Conservation (phyloP, 2,888 invertebrate species). For the Zootermopsis nevadensis region DNA sequence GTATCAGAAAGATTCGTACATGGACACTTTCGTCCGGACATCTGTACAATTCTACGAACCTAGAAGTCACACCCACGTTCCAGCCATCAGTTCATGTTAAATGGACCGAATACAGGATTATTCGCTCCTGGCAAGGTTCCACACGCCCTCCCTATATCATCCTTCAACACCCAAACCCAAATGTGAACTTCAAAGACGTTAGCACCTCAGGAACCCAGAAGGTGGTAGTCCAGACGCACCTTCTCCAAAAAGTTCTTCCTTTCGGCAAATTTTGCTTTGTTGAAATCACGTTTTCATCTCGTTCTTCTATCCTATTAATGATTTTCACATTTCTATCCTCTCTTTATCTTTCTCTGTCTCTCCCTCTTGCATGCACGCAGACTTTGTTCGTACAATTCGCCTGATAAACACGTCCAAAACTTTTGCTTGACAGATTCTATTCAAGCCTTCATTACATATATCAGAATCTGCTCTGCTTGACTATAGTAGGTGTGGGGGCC, state of each 20-base stretch:
- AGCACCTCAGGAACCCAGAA: neutral
- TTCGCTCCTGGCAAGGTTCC: slow-evolving; percentile 13
- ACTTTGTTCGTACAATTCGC: neutral
- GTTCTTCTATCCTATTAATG: slow-evolving; percentile 16
- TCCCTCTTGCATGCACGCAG: neutral
- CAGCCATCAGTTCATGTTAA: slow-evolving; percentile 22
- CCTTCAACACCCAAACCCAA: neutral
- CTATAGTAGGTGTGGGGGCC: neutral
- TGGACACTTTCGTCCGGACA: neutral
- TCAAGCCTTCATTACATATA: slow-evolving; percentile 29
- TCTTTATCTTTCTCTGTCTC: neutral
- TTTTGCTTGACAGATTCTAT: slow-evolving; percentile 43
- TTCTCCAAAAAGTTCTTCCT: slow-evolving; percentile 5
- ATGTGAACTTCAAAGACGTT: neutral
- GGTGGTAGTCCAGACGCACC: neutral
- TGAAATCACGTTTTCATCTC: neutral
- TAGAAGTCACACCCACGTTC: neutral
- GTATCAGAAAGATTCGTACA: neutral
- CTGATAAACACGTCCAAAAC: slow-evolving; percentile 42
- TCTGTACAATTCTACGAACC: neutral
- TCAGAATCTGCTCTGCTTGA: neutral
- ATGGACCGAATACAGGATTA: slow-evolving; percentile 37
- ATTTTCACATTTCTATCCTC: slow-evolving; percentile 6
- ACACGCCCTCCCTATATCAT: neutral
- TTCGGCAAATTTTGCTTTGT: neutral